Conservation (phyloP, 1,140 invertebrate genomes). For the Plutomurus gul region DNA sequence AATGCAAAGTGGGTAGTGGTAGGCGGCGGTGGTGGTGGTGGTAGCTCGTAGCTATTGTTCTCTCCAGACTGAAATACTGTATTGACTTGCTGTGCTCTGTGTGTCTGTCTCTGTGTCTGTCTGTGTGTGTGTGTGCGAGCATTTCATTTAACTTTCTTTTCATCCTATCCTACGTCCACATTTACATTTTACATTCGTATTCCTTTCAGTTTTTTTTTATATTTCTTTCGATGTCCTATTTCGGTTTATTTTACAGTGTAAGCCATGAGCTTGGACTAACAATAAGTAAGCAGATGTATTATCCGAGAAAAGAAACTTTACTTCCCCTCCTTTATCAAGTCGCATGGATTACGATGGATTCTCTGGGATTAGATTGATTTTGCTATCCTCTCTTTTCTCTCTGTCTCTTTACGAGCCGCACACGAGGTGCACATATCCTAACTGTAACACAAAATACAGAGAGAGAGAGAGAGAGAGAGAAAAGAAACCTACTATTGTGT, state of each 20-base stretch:
- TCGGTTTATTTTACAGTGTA: not conserved
- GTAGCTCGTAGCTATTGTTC: not conserved
- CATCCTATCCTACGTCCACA: not conserved
- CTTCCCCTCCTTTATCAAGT: conserved; percentile 13
- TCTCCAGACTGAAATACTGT: not conserved
- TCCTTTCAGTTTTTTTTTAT: conserved; percentile 1
- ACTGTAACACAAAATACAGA: too few relatives aligned
- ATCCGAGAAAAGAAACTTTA: not conserved
- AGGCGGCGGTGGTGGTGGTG: conserved; percentile 13
- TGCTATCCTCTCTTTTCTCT: not conserved
- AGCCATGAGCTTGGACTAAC: not conserved
- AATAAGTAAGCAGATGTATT: not conserved
- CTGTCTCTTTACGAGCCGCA: not conserved
- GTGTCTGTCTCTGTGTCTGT: too few relatives aligned
- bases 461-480: too few relatives aligned
- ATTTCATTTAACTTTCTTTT: not conserved
- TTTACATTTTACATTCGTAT: conserved; percentile 22
- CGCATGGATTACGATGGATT: not conserved
- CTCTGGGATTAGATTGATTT: conserved; percentile 18
- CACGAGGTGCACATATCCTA: too few relatives aligned
- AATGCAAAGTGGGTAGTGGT: conserved; percentile 33
- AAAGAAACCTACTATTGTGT: too few relatives aligned
- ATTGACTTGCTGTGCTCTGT: conserved; percentile 11
- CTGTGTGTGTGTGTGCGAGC: too few relatives aligned
- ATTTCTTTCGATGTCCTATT: conserved; percentile 13